Percentiles rank a stretch among this genome's conserved stretches.
Evolutionary conservation across 2,888 invertebrate genomes (phyloP).

Genomic region (Eristalinus aeneus): DNA sequence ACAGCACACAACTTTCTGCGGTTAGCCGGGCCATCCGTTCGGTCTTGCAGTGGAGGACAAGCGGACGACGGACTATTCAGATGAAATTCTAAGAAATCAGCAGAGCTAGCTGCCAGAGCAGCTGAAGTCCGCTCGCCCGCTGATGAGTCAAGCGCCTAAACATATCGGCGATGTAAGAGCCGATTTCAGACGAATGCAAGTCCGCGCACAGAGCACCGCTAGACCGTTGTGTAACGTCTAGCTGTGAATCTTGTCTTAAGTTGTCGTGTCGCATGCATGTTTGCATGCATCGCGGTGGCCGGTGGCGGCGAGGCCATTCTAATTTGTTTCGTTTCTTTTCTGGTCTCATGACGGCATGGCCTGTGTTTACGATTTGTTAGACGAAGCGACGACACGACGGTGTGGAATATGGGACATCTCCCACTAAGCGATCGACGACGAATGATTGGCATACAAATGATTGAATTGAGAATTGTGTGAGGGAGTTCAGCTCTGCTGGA

Average conservation of each 20-base stretch:
- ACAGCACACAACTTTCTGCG: constrained; percentile 18
- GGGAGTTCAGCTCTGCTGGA: background rate
- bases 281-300: constrained; percentile 9
- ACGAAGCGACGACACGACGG: constrained; percentile 48
- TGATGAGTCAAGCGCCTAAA: constrained; percentile 69
- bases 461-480: background rate
- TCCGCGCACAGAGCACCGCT: background rate
- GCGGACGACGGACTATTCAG: constrained; percentile 40
- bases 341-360: constrained; percentile 43
- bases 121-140: constrained; percentile 2
- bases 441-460: background rate
- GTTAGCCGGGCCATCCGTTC: constrained; percentile 15
- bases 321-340: constrained; percentile 14
- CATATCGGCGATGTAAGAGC: constrained; percentile 68
- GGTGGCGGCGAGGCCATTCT: constrained; percentile 14
- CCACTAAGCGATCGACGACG: background rate
- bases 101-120: constrained; percentile 46
- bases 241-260: constrained; percentile 34
- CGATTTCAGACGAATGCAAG: constrained; percentile 48
- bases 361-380: constrained; percentile 65
- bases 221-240: constrained; percentile 36
- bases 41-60: constrained; percentile 21
- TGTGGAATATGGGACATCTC: constrained; percentile 31
- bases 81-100: constrained; percentile 62
- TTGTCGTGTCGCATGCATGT: constrained; percentile 44